phyloP scores from a whole-genome alignment of 1,140 invertebrate genomes.

The Arctopsyche grandis region DNA sequence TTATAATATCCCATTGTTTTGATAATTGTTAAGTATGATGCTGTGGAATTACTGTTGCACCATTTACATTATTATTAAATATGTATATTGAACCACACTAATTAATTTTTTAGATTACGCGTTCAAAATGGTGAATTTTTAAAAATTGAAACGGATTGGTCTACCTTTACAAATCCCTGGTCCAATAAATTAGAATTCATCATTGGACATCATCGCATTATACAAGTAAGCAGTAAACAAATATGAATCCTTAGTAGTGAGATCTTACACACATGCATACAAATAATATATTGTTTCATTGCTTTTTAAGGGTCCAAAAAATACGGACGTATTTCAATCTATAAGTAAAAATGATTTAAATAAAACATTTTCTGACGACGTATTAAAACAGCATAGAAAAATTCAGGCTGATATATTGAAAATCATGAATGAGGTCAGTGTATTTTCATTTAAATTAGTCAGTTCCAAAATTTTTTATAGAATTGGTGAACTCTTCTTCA shows the following conservation, averaged over 20 bases:
- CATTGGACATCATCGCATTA: conserved; percentile 85
- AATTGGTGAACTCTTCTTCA: neutral
- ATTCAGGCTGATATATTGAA: conserved; percentile 76
- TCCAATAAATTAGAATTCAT: conserved; percentile 90
- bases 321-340: conserved; percentile 77
- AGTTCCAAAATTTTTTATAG: conserved; percentile 14
- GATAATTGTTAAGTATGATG: too few relatives aligned
- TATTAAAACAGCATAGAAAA: conserved; percentile 69
- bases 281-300: neutral
- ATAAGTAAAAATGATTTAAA: conserved; percentile 61
- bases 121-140: conserved; percentile 87
- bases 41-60: too few relatives aligned
- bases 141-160: conserved; percentile 91
- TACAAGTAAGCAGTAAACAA: conserved; percentile 71
- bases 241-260: neutral
- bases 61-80: too few relatives aligned
- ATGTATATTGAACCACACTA: too few relatives aligned
- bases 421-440: conserved; percentile 72
- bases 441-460: neutral
- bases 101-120: conserved; percentile 69
- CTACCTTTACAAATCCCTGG: conserved; percentile 95
- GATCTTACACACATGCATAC: neutral
- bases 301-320: conserved; percentile 69
- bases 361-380: conserved; percentile 66
- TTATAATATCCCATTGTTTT: too few relatives aligned